Percentiles rank a stretch among this genome's conserved stretches.
Evolutionary conservation across 2,113 vertebrate species (phyloP).

Genomic region (Onychostoma macrolepis): DNA sequence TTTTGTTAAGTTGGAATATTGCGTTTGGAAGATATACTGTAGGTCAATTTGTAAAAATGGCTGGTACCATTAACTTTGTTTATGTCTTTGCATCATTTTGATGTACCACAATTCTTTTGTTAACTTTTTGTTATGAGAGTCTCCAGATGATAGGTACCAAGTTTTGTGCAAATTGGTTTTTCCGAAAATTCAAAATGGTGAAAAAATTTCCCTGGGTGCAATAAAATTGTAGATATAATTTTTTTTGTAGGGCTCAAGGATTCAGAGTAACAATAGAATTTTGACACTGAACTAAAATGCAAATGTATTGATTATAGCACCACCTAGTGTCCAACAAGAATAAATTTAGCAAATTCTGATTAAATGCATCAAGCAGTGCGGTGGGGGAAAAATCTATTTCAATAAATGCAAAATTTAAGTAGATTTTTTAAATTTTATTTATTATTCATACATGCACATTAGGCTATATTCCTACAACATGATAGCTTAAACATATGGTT

Average conservation of each 20-base stretch:
- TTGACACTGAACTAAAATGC: neutral
- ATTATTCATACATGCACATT: slow-evolving; percentile 55
- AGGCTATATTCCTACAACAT: neutral
- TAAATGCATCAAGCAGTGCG: neutral
- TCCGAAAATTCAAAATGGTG: neutral
- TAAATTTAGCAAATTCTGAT: too few relatives aligned
- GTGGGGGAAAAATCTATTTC: neutral
- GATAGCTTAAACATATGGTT: slow-evolving; percentile 39
- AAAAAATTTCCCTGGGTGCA: neutral
- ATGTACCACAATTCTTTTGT: neutral
- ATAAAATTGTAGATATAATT: neutral
- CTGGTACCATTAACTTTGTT: neutral
- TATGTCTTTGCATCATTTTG: neutral
- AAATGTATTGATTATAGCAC: neutral
- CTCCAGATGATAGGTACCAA: neutral
- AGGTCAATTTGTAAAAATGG: neutral
- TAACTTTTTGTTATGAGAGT: neutral
- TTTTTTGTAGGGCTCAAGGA: neutral
- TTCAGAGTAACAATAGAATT: neutral
- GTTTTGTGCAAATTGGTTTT: neutral
- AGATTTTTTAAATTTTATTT: slow-evolving; percentile 34
- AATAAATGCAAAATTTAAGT: neutral
- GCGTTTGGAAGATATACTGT: neutral
- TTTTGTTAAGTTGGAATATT: neutral
- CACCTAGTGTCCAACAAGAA: neutral